These are phyloP conservation scores for Poliocrania exsul DNA, from an alignment of 2,797 vertebrate species.

Conservation along the genomic window DNA sequence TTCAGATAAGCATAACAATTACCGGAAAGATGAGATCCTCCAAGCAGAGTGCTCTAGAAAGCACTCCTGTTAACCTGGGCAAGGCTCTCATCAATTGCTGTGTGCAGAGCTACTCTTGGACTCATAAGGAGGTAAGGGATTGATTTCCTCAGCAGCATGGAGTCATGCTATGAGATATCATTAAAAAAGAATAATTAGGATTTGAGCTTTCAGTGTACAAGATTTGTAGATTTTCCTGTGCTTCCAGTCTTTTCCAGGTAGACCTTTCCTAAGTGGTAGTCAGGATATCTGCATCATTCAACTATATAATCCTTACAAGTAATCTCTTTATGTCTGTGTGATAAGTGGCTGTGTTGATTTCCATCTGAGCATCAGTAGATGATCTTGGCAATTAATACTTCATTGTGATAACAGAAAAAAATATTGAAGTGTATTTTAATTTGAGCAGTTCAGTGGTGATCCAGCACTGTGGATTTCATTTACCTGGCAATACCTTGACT, in stretches of 20 bases:
- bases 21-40: slow-evolving; percentile 27
- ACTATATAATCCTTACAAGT: not conserved
- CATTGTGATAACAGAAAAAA: not conserved
- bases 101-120: slow-evolving; percentile 40
- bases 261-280: not conserved
- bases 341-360: not conserved
- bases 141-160: slow-evolving; percentile 47
- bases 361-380: not conserved
- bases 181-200: slow-evolving; percentile 35
- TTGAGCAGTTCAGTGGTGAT: not conserved
- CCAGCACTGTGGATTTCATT: not conserved
- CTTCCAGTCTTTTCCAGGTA: not conserved
- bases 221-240: not conserved
- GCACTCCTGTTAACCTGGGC: not conserved
- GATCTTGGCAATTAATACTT: not conserved
- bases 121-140: slow-evolving; percentile 25
- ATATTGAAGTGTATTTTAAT: not conserved
- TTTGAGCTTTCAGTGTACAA: not conserved
- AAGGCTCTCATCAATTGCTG: slow-evolving; percentile 34
- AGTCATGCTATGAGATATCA: slow-evolving; percentile 11
- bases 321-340: not conserved
- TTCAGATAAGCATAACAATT: slow-evolving; percentile 46
- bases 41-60: slow-evolving; percentile 44
- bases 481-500: not conserved
- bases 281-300: not conserved